Evolutionary conservation across 2,797 vertebrate genomes (phyloP).

Genomic region (Pogonophryne albipinna): DNA sequence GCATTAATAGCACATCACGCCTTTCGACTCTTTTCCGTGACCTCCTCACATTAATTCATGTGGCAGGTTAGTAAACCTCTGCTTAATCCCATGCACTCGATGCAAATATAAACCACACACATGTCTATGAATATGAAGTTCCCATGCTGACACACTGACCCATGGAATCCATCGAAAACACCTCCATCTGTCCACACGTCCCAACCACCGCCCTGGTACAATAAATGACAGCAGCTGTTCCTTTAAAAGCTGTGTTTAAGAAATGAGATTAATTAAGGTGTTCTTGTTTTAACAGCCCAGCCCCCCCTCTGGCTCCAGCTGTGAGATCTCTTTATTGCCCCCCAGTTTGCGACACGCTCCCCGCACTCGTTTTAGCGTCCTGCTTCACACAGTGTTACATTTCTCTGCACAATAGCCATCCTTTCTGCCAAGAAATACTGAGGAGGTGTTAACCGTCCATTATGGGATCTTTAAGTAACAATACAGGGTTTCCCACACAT

Average conservation of each 20-base stretch:
- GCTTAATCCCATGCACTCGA: constrained; percentile 46
- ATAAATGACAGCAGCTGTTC: constrained; percentile 74
- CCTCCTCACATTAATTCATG: constrained; percentile 53
- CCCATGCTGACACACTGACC: constrained; percentile 32
- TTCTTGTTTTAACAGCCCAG: constrained; percentile 35
- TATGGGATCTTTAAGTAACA: constrained; percentile 30
- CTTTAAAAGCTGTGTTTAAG: constrained; percentile 65
- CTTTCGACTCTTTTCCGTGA: constrained; percentile 64
- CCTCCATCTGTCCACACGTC: constrained; percentile 68
- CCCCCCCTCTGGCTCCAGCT: constrained; percentile 51
- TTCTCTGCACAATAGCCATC: constrained; percentile 28
- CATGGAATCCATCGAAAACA: constrained; percentile 68
- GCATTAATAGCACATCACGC: constrained; percentile 58
- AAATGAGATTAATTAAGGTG: constrained; percentile 79
- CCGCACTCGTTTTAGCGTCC: constrained; percentile 13
- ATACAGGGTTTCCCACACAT: too few relatives aligned
- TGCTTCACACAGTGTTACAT: constrained; percentile 35
- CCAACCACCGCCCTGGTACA: constrained; percentile 50
- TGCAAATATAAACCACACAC: constrained; percentile 53
- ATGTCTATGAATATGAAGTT: constrained; percentile 6
- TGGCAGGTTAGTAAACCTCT: constrained; percentile 46
- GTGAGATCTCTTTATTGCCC: constrained; percentile 59
- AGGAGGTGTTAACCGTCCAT: constrained; percentile 46
- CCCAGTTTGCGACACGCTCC: constrained; percentile 28
- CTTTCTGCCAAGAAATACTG: constrained; percentile 49